phyloP scores from a whole-genome alignment of 2,888 invertebrate species.

The Brachylomia viminalis region DNA sequence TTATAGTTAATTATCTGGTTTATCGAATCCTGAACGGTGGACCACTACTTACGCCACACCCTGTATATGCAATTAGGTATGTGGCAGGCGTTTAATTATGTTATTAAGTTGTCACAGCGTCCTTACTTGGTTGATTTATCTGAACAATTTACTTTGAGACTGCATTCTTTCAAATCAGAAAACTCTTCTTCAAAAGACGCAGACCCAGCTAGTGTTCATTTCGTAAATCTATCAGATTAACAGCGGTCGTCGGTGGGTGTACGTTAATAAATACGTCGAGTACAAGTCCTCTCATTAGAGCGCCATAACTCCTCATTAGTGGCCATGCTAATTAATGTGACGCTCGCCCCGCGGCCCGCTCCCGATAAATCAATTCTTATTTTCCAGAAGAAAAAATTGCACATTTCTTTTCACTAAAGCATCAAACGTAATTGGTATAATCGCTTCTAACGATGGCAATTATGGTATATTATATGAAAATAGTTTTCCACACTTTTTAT shows the following conservation, averaged over 20 bases:
- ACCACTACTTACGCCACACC: too few species aligned
- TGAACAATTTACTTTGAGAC: slow-evolving; percentile 30
- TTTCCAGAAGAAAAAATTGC: slow-evolving; percentile 57
- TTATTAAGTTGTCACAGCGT: slow-evolving; percentile 58
- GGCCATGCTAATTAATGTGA: slow-evolving; percentile 90
- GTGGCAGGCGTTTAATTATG: slow-evolving; percentile 52
- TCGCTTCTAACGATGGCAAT: slow-evolving; percentile 34
- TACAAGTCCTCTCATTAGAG: slow-evolving; percentile 88
- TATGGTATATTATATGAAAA: slow-evolving; percentile 34
- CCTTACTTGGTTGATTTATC: slow-evolving; percentile 50
- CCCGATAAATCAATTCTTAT: slow-evolving; percentile 68
- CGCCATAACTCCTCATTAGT: slow-evolving; percentile 90
- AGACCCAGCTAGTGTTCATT: slow-evolving; percentile 37
- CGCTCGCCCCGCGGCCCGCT: slow-evolving; percentile 59
- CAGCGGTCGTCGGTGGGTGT: slow-evolving; percentile 58
- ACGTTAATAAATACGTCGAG: slow-evolving; percentile 79
- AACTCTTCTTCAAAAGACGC: slow-evolving; percentile 26
- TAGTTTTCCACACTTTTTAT: slow-evolving; percentile 22
- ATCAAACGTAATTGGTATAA: slow-evolving; percentile 69
- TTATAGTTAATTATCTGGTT: too few species aligned
- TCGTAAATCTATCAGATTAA: slow-evolving; percentile 73
- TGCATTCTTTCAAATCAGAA: slow-evolving; percentile 31
- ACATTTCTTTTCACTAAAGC: slow-evolving; percentile 53
- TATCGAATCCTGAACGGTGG: too few species aligned
- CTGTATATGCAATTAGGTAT: slow-evolving; percentile 40